These are phyloP conservation scores for Acanthornis magna DNA, from an alignment of 2,797 vertebrate species.

Conservation along the genomic window DNA sequence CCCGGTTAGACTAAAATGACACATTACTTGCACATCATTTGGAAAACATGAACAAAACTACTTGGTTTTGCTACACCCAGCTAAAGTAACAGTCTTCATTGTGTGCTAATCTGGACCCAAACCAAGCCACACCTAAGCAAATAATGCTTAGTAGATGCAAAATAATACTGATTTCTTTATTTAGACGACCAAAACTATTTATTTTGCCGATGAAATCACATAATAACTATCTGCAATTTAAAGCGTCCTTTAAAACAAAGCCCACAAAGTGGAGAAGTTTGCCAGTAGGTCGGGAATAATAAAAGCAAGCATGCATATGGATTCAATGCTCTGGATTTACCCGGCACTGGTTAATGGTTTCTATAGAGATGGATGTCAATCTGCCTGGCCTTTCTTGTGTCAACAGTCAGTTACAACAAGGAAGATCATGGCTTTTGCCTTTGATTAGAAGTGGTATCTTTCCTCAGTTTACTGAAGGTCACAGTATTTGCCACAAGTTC, in stretches of 20 bases:
- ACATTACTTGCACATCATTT: constrained; percentile 84
- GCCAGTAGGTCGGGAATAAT: constrained; percentile 79
- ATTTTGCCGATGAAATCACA: constrained; percentile 76
- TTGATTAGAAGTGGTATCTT: constrained; percentile 83
- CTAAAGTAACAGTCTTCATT: constrained; percentile 83
- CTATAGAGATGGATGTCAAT: constrained; percentile 84
- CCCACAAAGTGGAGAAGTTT: constrained; percentile 77
- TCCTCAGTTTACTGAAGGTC: constrained; percentile 83
- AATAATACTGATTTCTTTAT: constrained; percentile 80
- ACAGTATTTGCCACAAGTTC: constrained; percentile 75
- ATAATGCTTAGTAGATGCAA: constrained; percentile 76
- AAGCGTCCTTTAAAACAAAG: constrained; percentile 79
- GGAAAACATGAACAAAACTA: constrained; percentile 93
- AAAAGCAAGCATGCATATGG: constrained; percentile 82
- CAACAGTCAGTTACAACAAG: constrained; percentile 82
- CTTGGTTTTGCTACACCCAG: constrained; percentile 90
- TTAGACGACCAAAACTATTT: constrained; percentile 79
- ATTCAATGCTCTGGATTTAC: constrained; percentile 81
- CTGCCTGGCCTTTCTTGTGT: constrained; percentile 85
- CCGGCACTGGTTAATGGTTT: constrained; percentile 79
- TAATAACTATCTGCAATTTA: constrained; percentile 77
- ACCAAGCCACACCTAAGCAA: constrained; percentile 81
- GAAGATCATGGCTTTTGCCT: constrained; percentile 82
- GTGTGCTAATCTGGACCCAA: constrained; percentile 77
- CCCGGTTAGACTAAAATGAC: constrained; percentile 83